Base-by-base conservation (phyloP, 2,888 invertebrate genomes). In the Auanema freiburgensis region DNA sequence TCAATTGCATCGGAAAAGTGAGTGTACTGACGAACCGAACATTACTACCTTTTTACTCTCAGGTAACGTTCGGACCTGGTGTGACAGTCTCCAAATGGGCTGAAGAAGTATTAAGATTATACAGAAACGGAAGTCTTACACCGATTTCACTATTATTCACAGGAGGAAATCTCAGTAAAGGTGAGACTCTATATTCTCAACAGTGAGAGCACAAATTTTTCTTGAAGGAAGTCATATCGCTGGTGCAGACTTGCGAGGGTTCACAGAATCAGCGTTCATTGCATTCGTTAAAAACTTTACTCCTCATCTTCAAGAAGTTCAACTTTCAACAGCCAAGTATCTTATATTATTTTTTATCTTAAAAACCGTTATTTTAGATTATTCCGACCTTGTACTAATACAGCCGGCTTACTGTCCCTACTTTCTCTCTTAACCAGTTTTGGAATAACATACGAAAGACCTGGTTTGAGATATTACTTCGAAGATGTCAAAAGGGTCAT, bases 361-460 rank as follows among this genome's bases (percentile, higher is more conserved):
- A n/a, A 43, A n/a, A 43, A 11, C 16, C 52, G 18, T 52, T 21
- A 2, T 44, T n/a, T 25, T 4, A 76, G 76, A 59, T 57, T 71
- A 18, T 76, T 76, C 67, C 66, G 69, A 56, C 61, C 63, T 11
- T 65, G 52, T 40, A 51, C 64, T 2, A 54, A 61, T 16, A 63
- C 72, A 4, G 64, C 70, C 40, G 59, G 66, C 11, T 58, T 76
- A 1, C 67, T 73, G 18, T 63, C 63, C 5, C 62, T 76, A 44
- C 60, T 73, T 18, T 57, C 68, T 1, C 16, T 67, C 16, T 44
- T 76, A 5, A 69, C 67, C 50, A 62, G 53, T 14, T 69, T 76
- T 25, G 76, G 73, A 49, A 64, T 70, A 53, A 66, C 71, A 18
- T 76, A 73, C 57, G 76, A 76, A 56, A 44, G 72, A 25, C 76